Evolutionary conservation across 2,888 invertebrate genomes (phyloP).

Genomic region (Microplitis deprimator): DNA sequence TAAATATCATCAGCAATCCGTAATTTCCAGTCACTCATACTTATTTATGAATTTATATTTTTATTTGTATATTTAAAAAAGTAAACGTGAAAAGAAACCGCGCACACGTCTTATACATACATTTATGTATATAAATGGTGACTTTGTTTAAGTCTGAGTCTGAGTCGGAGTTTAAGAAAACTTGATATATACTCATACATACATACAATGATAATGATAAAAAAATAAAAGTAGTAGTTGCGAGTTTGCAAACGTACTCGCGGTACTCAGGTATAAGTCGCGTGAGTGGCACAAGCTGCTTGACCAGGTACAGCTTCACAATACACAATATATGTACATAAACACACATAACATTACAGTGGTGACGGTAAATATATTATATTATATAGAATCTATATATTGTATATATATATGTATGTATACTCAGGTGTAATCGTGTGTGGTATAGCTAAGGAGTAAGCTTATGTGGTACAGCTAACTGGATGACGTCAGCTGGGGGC

Average conservation of each 20-base stretch:
- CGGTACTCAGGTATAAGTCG: conserved; percentile 18
- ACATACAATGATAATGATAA: conserved; percentile 19
- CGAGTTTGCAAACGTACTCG: background rate
- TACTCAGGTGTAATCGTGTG: conserved; percentile 22
- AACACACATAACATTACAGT: conserved; percentile 23
- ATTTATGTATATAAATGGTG: background rate
- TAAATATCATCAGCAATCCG: conserved; percentile 13
- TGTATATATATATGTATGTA: conserved; percentile 30
- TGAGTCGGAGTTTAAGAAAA: background rate
- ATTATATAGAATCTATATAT: background rate
- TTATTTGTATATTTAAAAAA: background rate
- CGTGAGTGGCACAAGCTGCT: background rate
- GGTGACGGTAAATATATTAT: background rate
- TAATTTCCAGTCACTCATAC: conserved; percentile 24
- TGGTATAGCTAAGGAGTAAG: conserved; percentile 32
- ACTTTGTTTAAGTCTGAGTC: background rate
- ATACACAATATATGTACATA: conserved; percentile 21
- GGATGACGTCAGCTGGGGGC: conserved; percentile 51
- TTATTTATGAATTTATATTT: background rate
- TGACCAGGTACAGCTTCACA: background rate
- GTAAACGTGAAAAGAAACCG: conserved; percentile 29
- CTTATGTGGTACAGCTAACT: conserved; percentile 29
- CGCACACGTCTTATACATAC: conserved; percentile 22
- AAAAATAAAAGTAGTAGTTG: background rate
- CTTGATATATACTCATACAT: conserved; percentile 24